phyloP scores from a whole-genome alignment of 1,140 invertebrate genomes.

The Tetramorium alpestre region DNA sequence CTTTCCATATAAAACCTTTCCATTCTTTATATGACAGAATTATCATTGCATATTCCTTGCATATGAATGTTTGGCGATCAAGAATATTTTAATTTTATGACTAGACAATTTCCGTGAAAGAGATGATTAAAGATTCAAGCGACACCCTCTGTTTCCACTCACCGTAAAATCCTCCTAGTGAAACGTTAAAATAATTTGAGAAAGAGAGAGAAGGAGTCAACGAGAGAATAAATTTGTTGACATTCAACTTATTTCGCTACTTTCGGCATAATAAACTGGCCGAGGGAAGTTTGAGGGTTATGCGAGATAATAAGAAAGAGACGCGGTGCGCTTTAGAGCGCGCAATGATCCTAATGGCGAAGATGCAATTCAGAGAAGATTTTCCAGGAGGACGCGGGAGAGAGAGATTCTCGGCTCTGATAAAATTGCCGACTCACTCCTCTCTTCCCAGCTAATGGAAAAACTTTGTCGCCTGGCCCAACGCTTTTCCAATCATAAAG shows the following conservation, averaged over 20 bases:
- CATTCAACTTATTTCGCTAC: constrained; percentile 37
- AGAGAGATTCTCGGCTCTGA: neutral
- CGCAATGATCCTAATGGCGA: constrained; percentile 68
- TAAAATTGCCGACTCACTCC: constrained; percentile 27
- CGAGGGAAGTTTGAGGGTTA: constrained; percentile 24
- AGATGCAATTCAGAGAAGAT: constrained; percentile 62
- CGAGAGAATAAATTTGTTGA: constrained; percentile 49
- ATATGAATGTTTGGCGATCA: neutral
- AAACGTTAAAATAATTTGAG: neutral
- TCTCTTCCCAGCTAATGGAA: constrained; percentile 68
- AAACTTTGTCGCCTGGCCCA: constrained; percentile 70
- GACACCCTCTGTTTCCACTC: neutral
- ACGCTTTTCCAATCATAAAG: constrained; percentile 74
- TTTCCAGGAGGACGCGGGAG: neutral
- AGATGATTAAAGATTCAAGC: constrained; percentile 12
- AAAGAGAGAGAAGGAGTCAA: neutral
- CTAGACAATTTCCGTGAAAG: neutral
- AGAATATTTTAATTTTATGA: neutral
- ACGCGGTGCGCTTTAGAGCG: constrained; percentile 18
- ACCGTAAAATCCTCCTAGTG: neutral
- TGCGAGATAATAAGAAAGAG: constrained; percentile 11
- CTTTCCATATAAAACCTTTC: neutral
- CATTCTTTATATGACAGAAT: neutral
- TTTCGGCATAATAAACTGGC: constrained; percentile 27
- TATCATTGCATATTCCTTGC: neutral